Evolutionary conservation across 2,888 invertebrate species (phyloP).

Genomic region (Ethmia dodecea): DNA sequence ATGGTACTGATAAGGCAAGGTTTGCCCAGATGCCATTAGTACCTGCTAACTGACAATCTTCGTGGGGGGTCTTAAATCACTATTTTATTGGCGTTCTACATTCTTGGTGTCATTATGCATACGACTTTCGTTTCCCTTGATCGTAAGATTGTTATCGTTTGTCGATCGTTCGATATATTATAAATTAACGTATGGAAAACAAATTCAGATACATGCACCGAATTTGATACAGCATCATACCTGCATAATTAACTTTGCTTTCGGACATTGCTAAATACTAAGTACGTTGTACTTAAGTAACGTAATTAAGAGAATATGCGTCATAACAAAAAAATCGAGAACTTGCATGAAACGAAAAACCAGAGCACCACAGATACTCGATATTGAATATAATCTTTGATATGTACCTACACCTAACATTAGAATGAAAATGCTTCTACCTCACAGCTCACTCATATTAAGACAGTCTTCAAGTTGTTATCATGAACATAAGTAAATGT

Average conservation of each 20-base stretch:
- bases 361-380: too few relatives aligned
- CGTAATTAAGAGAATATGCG: too few relatives aligned
- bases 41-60: slow-evolving; percentile 11
- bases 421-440: too few relatives aligned
- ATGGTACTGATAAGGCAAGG: slow-evolving; percentile 9
- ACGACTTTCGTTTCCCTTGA: slow-evolving; percentile 31
- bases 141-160: slow-evolving; percentile 35
- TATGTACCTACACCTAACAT: too few relatives aligned
- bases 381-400: too few relatives aligned
- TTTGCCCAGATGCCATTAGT: slow-evolving; percentile 10
- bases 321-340: too few relatives aligned
- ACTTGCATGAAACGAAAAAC: too few relatives aligned
- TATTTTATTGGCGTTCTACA: slow-evolving; percentile 36
- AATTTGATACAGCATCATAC: neutral
- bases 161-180: slow-evolving; percentile 20
- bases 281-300: too few relatives aligned
- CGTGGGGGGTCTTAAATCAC: slow-evolving; percentile 45
- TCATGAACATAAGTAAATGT: too few relatives aligned
- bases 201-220: neutral
- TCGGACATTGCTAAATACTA: too few relatives aligned
- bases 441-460: too few relatives aligned
- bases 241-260: neutral
- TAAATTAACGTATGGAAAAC: slow-evolving; percentile 6
- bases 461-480: too few relatives aligned
- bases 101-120: slow-evolving; percentile 31